Evolutionary conservation across 2,797 vertebrate genomes (phyloP).

Genomic region (Emys orbicularis): DNA sequence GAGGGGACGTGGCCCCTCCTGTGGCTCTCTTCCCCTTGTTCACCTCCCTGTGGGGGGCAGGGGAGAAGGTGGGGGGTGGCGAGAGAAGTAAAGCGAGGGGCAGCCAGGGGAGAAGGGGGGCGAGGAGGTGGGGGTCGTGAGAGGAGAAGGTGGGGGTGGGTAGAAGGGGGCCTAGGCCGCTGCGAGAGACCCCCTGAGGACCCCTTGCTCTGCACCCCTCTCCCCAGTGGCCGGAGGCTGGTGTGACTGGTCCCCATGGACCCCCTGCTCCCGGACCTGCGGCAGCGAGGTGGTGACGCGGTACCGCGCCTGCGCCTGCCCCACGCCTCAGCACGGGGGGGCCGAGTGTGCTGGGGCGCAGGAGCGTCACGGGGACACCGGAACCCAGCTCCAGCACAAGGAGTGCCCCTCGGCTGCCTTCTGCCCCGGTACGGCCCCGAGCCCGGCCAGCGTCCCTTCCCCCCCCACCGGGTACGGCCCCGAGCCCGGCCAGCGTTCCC

Average conservation of each 20-base stretch:
- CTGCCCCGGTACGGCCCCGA: slow-evolving; percentile 80
- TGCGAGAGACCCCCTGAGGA: not conserved
- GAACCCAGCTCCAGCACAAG: slow-evolving; percentile 85
- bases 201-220: not conserved
- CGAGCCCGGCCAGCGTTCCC: too few relatives aligned
- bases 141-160: not conserved
- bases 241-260: slow-evolving; percentile 92
- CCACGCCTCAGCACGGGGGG: slow-evolving; percentile 83
- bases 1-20: not conserved
- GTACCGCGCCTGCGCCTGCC: slow-evolving; percentile 89
- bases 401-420: slow-evolving; percentile 81
- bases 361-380: slow-evolving; percentile 79
- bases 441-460: too few relatives aligned
- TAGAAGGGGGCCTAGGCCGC: not conserved
- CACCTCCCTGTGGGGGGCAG: not conserved
- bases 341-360: slow-evolving; percentile 78
- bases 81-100: too few relatives aligned
- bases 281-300: slow-evolving; percentile 84
- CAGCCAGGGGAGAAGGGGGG: not conserved
- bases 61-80: not conserved
- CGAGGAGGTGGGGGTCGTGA: not conserved
- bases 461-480: too few relatives aligned
- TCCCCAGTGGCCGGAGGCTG: slow-evolving; percentile 85
- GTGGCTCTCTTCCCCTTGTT: not conserved
- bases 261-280: slow-evolving; percentile 88